Percentiles rank a stretch among this genome's conserved stretches.
Evolutionary conservation across 2,113 vertebrate species (phyloP).

Genomic region (Otolemur garnettii): DNA sequence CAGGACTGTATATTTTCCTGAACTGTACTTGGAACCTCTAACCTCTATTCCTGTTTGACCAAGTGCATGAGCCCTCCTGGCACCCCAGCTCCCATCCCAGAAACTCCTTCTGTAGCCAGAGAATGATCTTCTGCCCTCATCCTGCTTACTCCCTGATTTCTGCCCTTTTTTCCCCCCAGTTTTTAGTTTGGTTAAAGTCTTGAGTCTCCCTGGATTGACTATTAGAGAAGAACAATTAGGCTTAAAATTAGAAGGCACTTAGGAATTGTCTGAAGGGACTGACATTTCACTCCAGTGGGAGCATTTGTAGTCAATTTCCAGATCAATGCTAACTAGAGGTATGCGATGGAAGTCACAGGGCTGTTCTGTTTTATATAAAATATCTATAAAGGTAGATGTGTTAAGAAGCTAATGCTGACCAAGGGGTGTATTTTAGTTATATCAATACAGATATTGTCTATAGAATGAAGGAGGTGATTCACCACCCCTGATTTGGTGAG

Average conservation of each 20-base stretch:
- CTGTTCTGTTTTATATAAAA: background rate
- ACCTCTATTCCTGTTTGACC: background rate
- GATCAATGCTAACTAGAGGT: background rate
- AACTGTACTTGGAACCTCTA: background rate
- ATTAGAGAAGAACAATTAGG: background rate
- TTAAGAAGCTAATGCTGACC: background rate
- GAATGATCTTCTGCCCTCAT: background rate
- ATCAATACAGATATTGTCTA: background rate
- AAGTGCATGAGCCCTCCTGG: background rate
- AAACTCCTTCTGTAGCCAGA: background rate
- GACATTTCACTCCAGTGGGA: background rate
- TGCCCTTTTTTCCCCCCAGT: background rate
- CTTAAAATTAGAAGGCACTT: conserved; percentile 4
- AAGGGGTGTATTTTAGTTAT: background rate
- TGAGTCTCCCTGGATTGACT: background rate
- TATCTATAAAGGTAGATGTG: background rate
- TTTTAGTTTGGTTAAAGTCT: conserved; percentile 10
- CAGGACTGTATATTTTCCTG: background rate
- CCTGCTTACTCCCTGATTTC: background rate
- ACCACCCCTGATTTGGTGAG: background rate
- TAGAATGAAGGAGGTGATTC: background rate
- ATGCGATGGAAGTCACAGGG: background rate
- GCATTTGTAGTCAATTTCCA: conserved; percentile 36
- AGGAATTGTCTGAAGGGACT: background rate
- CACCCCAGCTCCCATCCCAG: background rate